Base-by-base conservation (phyloP, 2,113 vertebrate species). In the Diglossa brunneiventris region DNA sequence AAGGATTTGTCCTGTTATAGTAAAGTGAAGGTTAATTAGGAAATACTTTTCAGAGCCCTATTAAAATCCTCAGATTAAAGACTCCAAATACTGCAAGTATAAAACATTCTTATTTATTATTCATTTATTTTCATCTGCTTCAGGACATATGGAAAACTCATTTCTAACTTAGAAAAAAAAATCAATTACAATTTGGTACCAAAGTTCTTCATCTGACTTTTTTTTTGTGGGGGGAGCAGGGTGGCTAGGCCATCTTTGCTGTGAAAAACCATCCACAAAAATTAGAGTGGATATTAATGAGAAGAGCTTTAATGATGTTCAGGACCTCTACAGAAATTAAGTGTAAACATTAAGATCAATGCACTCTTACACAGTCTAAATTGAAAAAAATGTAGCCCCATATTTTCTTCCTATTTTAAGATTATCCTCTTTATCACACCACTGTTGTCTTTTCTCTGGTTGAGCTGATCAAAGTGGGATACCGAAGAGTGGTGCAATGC, bases 21-120 rank as follows among this genome's bases (percentile, higher is more conserved):
- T 58, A 81, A 94, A 94, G 33, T 80, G 67, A 95, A 68, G 50
- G 61, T 91, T 96, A 89, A 96, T 94, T 95, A 94, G 59, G 66
- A 80, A 95, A 83, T 87, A 69, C 37, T 82, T 95, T 81, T 85
- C 83, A 94, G 59, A 94, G 21, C 19, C 39, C 82, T 59, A 18
- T 80, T 95, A 69, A 94, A 94, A 72, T 73, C 50, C 27, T 87
- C 27, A 73, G 69, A 91, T 90, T 89, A 94, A 96, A 90, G 30
- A 6, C 20, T 93, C 55, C 30, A 80, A 69, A 87, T 87, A 93
- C n/a, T 89, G 33, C 26, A 93, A 94, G 30, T 72, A 37, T 82
- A 82, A 87, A 92, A 37, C 26, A 35, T 70, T 84, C 81, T 74
- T 94, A 86, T 82, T 94, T 87, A 90, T 94, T 90, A 94, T 95